Conservation (phyloP, 2,113 vertebrate genomes). For the Anolis carolinensis region DNA sequence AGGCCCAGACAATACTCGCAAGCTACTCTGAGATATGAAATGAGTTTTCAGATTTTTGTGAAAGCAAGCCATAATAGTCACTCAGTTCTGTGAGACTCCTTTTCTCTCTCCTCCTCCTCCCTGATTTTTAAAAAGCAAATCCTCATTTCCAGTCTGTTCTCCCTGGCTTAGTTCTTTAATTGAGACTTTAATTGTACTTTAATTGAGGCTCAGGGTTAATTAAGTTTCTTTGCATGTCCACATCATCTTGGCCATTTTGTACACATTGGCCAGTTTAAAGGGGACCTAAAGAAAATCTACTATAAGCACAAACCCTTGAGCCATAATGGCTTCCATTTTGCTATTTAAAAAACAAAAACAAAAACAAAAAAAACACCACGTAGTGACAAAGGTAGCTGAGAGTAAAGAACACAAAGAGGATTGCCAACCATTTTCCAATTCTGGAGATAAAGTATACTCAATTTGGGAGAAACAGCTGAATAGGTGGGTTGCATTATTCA, state of each 20-base stretch:
- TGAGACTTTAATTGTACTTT: not conserved
- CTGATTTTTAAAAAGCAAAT: not conserved
- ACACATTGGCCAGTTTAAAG: not conserved
- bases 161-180: not conserved
- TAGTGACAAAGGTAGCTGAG: too few species aligned
- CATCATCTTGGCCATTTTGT: not conserved
- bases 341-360: too few species aligned
- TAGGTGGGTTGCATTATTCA: too few species aligned
- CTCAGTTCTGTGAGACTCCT: not conserved
- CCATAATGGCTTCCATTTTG: too few species aligned
- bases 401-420: too few species aligned
- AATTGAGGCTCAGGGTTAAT: not conserved
- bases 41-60: not conserved
- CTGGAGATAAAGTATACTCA: too few species aligned
- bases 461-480: too few species aligned
- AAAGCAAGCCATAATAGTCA: not conserved
- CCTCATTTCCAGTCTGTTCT: not conserved
- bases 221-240: not conserved
- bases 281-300: not conserved
- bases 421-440: too few species aligned
- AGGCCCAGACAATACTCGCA: not conserved
- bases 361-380: too few species aligned
- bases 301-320: not conserved
- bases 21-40: not conserved
- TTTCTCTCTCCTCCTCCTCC: not conserved